A percentile compares a stretch with the other conserved stretches of the same genome.
phyloP scores from a whole-genome alignment of 2,888 invertebrate genomes.

The Mythimna loreyi region DNA sequence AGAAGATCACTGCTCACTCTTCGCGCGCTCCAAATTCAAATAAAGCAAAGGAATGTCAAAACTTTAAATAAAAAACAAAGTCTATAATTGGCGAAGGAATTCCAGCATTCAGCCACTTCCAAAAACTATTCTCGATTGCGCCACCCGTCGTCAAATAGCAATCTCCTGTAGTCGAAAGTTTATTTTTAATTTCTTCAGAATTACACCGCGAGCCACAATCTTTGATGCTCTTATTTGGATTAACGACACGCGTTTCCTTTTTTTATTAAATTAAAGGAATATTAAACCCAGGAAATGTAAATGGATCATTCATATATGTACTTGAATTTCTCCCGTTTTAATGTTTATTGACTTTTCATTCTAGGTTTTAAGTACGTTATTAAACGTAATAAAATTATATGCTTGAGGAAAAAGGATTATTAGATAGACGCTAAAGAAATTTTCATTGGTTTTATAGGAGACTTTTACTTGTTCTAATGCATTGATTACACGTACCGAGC shows the following conservation, averaged over 20 bases:
- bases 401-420: not conserved
- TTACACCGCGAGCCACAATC: constrained; percentile 38
- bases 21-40: constrained; percentile 25
- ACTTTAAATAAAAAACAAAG: constrained; percentile 23
- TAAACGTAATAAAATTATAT: too few relatives aligned
- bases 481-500: too few relatives aligned
- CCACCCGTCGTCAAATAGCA: constrained; percentile 70
- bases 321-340: constrained; percentile 46
- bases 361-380: constrained; percentile 17
- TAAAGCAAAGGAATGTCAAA: constrained; percentile 13
- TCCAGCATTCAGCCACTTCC: constrained; percentile 34
- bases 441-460: too few relatives aligned
- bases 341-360: constrained; percentile 39
- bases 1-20: not conserved
- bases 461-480: too few relatives aligned
- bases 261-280: constrained; percentile 52
- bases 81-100: constrained; percentile 62
- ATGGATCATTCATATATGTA: constrained; percentile 41
- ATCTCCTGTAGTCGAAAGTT: constrained; percentile 64
- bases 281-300: constrained; percentile 62
- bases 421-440: not conserved
- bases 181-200: constrained; percentile 60
- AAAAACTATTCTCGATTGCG: constrained; percentile 48
- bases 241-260: constrained; percentile 60
- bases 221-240: constrained; percentile 67